phyloP scores from a whole-genome alignment of 2,888 invertebrate species.

The Spodoptera exigua region DNA sequence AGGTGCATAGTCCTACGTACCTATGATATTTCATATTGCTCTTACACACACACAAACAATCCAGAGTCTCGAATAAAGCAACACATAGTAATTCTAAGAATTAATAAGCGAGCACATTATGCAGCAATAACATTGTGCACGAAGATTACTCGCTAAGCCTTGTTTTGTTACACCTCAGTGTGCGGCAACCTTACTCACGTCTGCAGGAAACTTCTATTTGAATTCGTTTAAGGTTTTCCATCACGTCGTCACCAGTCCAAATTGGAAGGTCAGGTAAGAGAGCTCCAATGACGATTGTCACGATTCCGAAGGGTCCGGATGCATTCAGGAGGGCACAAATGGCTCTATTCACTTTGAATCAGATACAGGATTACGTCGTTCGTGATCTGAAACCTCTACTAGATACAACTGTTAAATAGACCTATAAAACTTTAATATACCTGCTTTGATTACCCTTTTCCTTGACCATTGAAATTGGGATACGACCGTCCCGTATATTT shows the following conservation, averaged over 20 bases:
- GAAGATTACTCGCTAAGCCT: conserved; percentile 43
- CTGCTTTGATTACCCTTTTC: conserved; percentile 46
- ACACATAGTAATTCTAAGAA: conserved; percentile 23
- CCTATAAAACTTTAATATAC: conserved; percentile 57
- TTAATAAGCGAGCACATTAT: conserved; percentile 38
- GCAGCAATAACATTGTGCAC: conserved; percentile 40
- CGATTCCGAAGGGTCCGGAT: conserved; percentile 77
- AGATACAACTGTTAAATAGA: conserved; percentile 61
- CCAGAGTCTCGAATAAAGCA: conserved; percentile 25
- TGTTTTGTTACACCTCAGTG: conserved; percentile 6
- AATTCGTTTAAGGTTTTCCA: conserved; percentile 49
- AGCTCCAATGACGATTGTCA: conserved; percentile 64
- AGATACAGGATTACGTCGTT: conserved; percentile 71
- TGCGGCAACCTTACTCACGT: conserved; percentile 11
- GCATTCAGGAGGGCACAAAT: conserved; percentile 78
- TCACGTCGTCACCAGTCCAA: conserved; percentile 53
- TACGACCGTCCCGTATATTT: conserved; percentile 4
- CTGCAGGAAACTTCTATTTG: conserved; percentile 42
- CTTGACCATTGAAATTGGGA: conserved; percentile 31
- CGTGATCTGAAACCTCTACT: conserved; percentile 77
- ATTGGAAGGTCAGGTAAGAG: conserved; percentile 62
- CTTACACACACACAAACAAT: conserved; percentile 3
- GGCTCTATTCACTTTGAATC: conserved; percentile 79
- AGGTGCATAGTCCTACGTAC: no score
- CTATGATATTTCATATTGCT: not conserved